Evolutionary conservation across 2,888 invertebrate genomes (phyloP), one percentile per base, ranked within the genome.

Genomic region (Colostygia pectinataria): DNA sequence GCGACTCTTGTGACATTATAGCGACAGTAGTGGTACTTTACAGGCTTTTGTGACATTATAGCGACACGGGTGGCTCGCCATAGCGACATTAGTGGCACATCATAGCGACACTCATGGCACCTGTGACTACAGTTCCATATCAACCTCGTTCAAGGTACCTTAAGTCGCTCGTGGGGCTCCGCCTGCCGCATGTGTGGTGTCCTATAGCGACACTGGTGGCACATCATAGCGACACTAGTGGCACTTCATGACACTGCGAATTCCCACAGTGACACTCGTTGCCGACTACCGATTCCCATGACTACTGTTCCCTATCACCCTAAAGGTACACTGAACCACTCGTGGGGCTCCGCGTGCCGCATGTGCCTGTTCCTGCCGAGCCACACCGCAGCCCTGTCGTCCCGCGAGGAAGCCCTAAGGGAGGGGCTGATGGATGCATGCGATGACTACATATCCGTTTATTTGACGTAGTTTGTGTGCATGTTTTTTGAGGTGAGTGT

Each of bases 391-490:
- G 71, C 68, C 0, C 55, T 76, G 15, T 53, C 33, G 0, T 32
- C 51, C 4, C 37, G 33, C 29, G 52, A 52, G 10, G 52, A 42
- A 4, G 15, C 7, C 1, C 54, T 83, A 0, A 66, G 68, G 4
- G 64, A 77, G 4, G 89, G 83, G 0, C 69, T 87, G 1, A 51
- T 88, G 7, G 87, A 88, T 32, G 89, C 89, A 0, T 77, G 82
- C 27, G 89, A 89, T 28, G 89, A 88, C 43, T 89, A 89, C 25
- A 86, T 89, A 6, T 50, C 83, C 1, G 80, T 86, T 0, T 89
- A 89, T 44, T 71, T 89, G 1, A 83, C 83, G 1, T 87, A 83
- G 38, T 18, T 20, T 12, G 13, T 2, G 12, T 24, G 10, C 10
- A 9, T 4, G 0, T 25, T 14, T 4, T 15, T 9, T 14, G 14